Percentiles rank a stretch among this genome's conserved stretches.
phyloP scores from a whole-genome alignment of 2,797 vertebrate genomes.

The Amazona finschi region DNA sequence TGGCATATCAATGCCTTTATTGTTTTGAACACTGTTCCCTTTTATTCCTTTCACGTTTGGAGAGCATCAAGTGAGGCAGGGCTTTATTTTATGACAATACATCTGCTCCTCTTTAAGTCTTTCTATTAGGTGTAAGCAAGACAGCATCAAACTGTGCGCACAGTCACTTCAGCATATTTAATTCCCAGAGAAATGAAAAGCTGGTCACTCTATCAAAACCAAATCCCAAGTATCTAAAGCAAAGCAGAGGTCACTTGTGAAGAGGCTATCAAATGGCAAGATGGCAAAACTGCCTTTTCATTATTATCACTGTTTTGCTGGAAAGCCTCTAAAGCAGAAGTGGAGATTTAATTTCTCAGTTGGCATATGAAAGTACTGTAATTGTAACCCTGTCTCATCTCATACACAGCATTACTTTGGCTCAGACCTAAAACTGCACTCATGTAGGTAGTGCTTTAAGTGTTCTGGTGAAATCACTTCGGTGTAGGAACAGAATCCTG shows the following conservation, averaged over 20 bases:
- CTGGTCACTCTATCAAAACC: background rate
- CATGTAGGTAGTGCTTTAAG: background rate
- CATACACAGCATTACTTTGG: background rate
- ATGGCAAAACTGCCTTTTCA: background rate
- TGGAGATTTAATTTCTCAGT: background rate
- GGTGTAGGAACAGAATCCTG: background rate
- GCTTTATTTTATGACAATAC: background rate
- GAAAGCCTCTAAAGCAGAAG: background rate
- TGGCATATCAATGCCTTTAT: background rate
- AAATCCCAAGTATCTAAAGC: background rate
- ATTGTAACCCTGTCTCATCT: background rate
- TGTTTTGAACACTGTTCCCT: background rate
- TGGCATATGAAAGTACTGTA: background rate
- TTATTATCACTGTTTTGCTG: background rate
- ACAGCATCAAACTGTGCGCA: background rate
- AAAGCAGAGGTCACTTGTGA: background rate
- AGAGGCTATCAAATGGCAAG: background rate
- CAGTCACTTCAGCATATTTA: background rate
- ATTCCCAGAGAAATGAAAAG: background rate
- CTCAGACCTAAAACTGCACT: background rate
- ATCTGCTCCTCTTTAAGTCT: background rate
- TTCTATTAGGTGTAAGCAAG: background rate
- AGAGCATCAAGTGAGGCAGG: background rate
- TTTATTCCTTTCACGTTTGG: background rate
- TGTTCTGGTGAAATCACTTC: background rate